Conservation (phyloP, 2,113 vertebrate genomes). For the Callaeas wilsoni region DNA sequence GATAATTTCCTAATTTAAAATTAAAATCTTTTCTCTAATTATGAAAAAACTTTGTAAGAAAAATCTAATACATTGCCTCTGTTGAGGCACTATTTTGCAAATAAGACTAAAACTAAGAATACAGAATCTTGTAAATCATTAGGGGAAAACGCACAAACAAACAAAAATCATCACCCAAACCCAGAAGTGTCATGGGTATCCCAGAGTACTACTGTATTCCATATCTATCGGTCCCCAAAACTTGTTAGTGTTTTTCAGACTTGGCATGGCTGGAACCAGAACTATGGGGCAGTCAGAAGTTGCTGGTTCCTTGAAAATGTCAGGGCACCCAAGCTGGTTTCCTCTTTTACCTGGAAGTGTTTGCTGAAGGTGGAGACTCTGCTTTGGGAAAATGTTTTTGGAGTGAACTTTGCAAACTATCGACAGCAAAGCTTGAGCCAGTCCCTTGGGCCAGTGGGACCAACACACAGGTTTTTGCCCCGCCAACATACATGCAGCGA, state of each 20-base stretch:
- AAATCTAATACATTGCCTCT: not conserved
- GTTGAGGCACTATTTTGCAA: not conserved
- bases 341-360: not conserved
- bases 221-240: not conserved
- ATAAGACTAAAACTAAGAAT: not conserved
- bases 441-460: not conserved
- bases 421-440: not conserved
- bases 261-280: not conserved
- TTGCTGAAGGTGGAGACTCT: not conserved
- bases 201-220: not conserved
- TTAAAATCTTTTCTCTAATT: not conserved
- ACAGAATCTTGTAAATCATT: not conserved
- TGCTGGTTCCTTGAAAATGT: not conserved
- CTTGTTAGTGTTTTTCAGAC: not conserved
- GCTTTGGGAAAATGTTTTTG: not conserved
- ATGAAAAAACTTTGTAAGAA: not conserved
- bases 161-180: not conserved
- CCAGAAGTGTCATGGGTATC: not conserved
- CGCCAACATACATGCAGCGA: accelerated
- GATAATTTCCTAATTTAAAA: not conserved
- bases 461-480: not conserved
- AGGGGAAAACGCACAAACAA: not conserved
- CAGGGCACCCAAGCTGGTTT: not conserved
- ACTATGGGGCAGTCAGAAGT: not conserved
- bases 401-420: not conserved